These are phyloP conservation scores for Galleria mellonella DNA, from an alignment of 1,140 invertebrate genomes.

Conservation along the genomic window DNA sequence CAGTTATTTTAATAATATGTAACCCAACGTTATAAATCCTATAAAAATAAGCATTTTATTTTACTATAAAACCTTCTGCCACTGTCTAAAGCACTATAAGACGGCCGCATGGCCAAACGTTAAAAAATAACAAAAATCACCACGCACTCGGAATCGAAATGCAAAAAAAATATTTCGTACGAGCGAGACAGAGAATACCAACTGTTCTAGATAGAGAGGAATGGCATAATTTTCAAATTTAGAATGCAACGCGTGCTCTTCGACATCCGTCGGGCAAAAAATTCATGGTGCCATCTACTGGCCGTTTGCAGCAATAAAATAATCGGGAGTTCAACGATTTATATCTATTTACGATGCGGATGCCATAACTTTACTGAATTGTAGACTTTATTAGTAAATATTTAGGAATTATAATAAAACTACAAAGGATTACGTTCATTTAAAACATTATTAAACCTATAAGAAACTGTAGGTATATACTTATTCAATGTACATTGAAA, in stretches of 20 bases:
- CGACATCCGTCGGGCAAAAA: conserved; percentile 69
- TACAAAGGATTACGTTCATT: too few species aligned
- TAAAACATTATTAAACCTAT: too few species aligned
- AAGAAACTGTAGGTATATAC: too few species aligned
- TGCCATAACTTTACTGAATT: too few species aligned
- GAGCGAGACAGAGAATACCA: conserved; percentile 41
- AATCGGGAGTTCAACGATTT: background rate
- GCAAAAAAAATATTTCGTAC: conserved; percentile 63
- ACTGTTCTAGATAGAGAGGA: conserved; percentile 38
- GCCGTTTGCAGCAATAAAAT: conserved; percentile 28
- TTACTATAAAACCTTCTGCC: conserved; percentile 13
- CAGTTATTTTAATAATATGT: too few species aligned
- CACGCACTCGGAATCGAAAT: conserved; percentile 68
- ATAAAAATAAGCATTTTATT: conserved; percentile 34
- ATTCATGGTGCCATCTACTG: conserved; percentile 56
- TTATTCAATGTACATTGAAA: too few species aligned
- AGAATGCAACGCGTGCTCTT: conserved; percentile 69
- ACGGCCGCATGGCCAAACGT: conserved; percentile 21
- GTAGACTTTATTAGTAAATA: too few species aligned
- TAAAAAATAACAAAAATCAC: conserved; percentile 65
- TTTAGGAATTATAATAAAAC: too few species aligned
- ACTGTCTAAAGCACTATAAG: conserved; percentile 52
- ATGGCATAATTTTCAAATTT: conserved; percentile 58
- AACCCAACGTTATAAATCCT: conserved; percentile 21
- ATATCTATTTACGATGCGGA: too few species aligned